These are phyloP conservation scores for Slavum lentiscoides DNA, from an alignment of 2,888 invertebrate genomes.

Conservation along the genomic window DNA sequence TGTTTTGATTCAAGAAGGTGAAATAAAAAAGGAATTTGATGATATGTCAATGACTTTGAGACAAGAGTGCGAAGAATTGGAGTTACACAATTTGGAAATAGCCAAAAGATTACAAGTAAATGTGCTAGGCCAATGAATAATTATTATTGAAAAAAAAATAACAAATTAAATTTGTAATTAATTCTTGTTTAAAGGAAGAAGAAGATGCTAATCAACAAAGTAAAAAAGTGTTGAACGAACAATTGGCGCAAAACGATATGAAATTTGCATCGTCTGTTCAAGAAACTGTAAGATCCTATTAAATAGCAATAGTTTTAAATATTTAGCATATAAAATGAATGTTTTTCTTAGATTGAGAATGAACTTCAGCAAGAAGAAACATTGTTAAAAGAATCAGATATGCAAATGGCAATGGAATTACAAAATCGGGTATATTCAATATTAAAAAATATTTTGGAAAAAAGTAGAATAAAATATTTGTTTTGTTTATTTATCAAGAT, in stretches of 20 bases:
- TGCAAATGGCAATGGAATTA: background rate
- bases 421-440: slow-evolving; percentile 2
- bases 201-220: background rate
- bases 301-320: background rate
- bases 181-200: slow-evolving; percentile 15
- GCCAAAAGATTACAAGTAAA: slow-evolving; percentile 55
- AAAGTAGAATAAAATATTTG: background rate
- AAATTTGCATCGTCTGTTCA: slow-evolving; percentile 14
- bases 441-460: background rate
- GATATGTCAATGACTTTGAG: slow-evolving; percentile 52
- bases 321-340: background rate
- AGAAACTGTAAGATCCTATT: slow-evolving; percentile 11
- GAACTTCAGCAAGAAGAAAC: slow-evolving; percentile 20
- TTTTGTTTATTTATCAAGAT: slow-evolving; percentile 14
- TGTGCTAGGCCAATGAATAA: background rate
- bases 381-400: slow-evolving; percentile 15
- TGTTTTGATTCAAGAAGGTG: slow-evolving; percentile 30
- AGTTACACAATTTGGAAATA: slow-evolving; percentile 51
- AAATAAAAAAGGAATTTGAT: slow-evolving; percentile 55
- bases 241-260: slow-evolving; percentile 11
- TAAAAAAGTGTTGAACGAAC: background rate
- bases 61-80: slow-evolving; percentile 51
- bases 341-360: background rate
- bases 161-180: background rate
- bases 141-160: background rate